Base-by-base conservation (phyloP, 37 sponge, comb jelly and placozoan species). In the Dysidea cf. avara region DNA sequence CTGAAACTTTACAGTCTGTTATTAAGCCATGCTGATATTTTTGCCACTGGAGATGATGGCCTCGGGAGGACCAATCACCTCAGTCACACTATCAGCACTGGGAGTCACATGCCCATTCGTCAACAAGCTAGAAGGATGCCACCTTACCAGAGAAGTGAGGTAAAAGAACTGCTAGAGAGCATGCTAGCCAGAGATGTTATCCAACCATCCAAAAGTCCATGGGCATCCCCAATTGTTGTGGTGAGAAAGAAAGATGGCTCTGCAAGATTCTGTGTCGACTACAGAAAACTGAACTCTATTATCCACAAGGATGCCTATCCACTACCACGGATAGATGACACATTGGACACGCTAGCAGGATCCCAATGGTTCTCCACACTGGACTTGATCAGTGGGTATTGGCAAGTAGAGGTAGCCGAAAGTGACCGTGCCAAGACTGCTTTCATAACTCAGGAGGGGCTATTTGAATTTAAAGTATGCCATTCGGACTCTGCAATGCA, bases 401-500 rank as follows among this genome's bases (percentile, higher is more conserved):
- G 59, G 69, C 66, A 84, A 69, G 57, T 71, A 64, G 25, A 84
- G 65, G 48, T 31, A 33, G 64, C 46, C 56, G 50, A 33, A 63
- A 6, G 2, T 58, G 16, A 62, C 64, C 72, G 54, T 63, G 57
- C 31, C 48, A 57, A 28, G 78, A 84, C 35, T 69, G 58, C 78
- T 33, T 77, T 77, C 58, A 39, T 21, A 6, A 77, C 78, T 33
- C 57, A 33, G 9, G 35, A 21, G 17, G 78, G 78, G 21, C 39
- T 77, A 16, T 77, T 37, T 38, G 56, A 66, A 35, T 77, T 77
- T 38, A 47, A 35, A 39, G 25, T 34, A 64, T 77, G 79, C 79
- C 86, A 6, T 85, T 78, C 39, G 86, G 72, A 18, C 65, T 85
- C 20, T 39, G 33, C 39, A 85, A 85, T 37, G 78, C 79, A 63